Percentiles rank a stretch among this genome's conserved stretches.
These are phyloP conservation scores for Cuniculus paca DNA, from an alignment of 2,797 vertebrate genomes.

Conservation along the genomic window DNA sequence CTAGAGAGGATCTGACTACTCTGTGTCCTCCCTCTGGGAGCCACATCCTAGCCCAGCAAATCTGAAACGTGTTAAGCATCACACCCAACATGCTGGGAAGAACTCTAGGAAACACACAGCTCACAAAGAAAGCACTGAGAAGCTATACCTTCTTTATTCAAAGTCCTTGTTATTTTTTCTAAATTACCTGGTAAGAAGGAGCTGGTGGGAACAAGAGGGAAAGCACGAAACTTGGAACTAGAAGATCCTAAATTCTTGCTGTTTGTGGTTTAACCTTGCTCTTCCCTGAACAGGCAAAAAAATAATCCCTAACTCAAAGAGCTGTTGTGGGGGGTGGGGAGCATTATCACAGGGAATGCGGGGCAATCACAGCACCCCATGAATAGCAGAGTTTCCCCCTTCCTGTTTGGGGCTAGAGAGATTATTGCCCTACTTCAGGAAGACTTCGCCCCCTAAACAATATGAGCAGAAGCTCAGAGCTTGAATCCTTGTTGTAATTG, in stretches of 20 bases:
- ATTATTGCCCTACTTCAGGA: too few relatives aligned
- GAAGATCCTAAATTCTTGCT: neutral
- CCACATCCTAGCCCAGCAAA: neutral
- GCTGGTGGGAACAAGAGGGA: neutral
- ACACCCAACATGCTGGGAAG: neutral
- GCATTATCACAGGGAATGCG: neutral
- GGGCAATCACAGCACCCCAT: too few relatives aligned
- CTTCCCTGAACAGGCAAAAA: neutral
- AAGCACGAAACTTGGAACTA: neutral
- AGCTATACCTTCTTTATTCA: conserved; percentile 2
- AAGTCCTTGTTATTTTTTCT: conserved; percentile 38
- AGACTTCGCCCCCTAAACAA: neutral
- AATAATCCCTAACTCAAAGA: neutral
- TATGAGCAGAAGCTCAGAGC: neutral
- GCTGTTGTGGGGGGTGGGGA: neutral
- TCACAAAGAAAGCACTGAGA: neutral
- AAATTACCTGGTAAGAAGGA: conserved; percentile 18
- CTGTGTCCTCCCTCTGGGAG: neutral
- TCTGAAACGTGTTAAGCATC: neutral
- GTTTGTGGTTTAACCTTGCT: neutral
- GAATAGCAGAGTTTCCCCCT: too few relatives aligned
- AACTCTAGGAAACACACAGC: neutral
- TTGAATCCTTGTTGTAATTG: conserved; percentile 35
- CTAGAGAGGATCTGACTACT: neutral
- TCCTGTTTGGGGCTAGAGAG: too few relatives aligned